Evolutionary conservation across 2,888 invertebrate genomes (phyloP).

Genomic region (Ochropacha duplaris): DNA sequence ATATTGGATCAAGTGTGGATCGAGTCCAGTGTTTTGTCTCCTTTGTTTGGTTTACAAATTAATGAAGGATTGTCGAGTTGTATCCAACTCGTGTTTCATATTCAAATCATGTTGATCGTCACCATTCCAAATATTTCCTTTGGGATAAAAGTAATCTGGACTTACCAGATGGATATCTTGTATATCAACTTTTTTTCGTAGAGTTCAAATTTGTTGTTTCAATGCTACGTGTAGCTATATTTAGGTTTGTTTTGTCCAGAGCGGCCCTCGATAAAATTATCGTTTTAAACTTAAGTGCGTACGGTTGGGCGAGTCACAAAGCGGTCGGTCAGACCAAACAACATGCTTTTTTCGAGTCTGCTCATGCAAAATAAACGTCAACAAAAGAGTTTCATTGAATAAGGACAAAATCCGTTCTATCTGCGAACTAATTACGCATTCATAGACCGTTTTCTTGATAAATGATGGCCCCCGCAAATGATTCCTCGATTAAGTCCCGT

Average conservation of each 20-base stretch:
- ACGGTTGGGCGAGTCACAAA: constrained; percentile 70
- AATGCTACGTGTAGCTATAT: constrained; percentile 16
- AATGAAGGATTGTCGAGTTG: constrained; percentile 73
- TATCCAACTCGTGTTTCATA: constrained; percentile 51
- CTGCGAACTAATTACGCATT: constrained; percentile 69
- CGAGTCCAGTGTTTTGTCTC: constrained; percentile 72
- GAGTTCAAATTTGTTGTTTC: neutral
- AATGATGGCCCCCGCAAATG: constrained; percentile 76
- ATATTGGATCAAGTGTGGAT: constrained; percentile 77
- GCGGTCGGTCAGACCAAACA: constrained; percentile 66
- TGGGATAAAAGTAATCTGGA: constrained; percentile 8
- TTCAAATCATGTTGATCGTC: constrained; percentile 47
- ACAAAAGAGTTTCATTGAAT: constrained; percentile 47
- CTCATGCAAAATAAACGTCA: constrained; percentile 70
- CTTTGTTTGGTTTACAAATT: constrained; percentile 72
- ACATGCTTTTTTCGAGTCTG: constrained; percentile 60
- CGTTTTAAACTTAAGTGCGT: constrained; percentile 63
- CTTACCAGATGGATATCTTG: neutral
- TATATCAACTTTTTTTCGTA: neutral
- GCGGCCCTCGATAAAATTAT: constrained; percentile 64
- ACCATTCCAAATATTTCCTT: constrained; percentile 42
- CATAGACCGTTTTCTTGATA: constrained; percentile 71
- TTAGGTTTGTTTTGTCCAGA: constrained; percentile 51
- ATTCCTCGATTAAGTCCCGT: constrained; percentile 76
- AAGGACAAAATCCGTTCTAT: constrained; percentile 48